Percentiles rank a stretch among this genome's conserved stretches.
These are phyloP conservation scores for Orius insidiosus DNA, from an alignment of 1,140 invertebrate species.

Conservation along the genomic window DNA sequence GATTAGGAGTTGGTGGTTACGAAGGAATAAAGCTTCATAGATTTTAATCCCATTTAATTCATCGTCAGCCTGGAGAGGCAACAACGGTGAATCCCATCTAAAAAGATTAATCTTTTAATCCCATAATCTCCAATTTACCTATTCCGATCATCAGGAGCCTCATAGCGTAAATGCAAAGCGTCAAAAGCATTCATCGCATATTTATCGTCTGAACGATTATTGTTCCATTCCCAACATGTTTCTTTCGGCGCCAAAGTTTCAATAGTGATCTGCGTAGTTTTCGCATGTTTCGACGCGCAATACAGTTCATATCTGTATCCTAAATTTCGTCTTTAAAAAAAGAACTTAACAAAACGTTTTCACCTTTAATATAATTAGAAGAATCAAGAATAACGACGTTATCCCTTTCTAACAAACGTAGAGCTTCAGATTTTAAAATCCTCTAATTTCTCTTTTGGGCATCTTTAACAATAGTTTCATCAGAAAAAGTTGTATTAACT, in stretches of 20 bases:
- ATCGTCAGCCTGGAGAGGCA: slow-evolving; percentile 50
- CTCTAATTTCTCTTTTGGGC: slow-evolving; percentile 74
- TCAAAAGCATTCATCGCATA: slow-evolving; percentile 64
- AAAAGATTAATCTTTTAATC: too few species aligned
- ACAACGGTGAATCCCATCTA: slow-evolving; percentile 83
- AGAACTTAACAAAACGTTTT: too few species aligned
- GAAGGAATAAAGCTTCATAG: slow-evolving; percentile 53
- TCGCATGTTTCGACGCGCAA: slow-evolving; percentile 74
- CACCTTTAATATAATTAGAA: slow-evolving; percentile 89
- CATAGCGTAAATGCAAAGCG: slow-evolving; percentile 49
- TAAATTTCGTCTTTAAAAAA: too few species aligned
- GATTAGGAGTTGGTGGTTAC: slow-evolving; percentile 73
- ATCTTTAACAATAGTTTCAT: slow-evolving; percentile 27
- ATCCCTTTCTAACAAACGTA: slow-evolving; percentile 52
- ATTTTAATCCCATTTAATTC: slow-evolving; percentile 53
- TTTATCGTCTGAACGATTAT: slow-evolving; percentile 23
- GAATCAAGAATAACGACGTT: slow-evolving; percentile 82
- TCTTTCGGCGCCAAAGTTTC: slow-evolving; percentile 54
- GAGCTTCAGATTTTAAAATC: slow-evolving; percentile 72
- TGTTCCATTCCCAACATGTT: slow-evolving; percentile 54
- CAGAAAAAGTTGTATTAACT: too few species aligned
- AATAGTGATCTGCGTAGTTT: slow-evolving; percentile 76
- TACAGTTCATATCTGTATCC: slow-evolving; percentile 88
- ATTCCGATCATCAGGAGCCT: slow-evolving; percentile 71
- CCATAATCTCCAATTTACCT: too few species aligned